Percentiles rank a stretch among this genome's conserved stretches.
Evolutionary conservation across 2,113 vertebrate species (phyloP).

Genomic region (Nyctereutes procyonoides): DNA sequence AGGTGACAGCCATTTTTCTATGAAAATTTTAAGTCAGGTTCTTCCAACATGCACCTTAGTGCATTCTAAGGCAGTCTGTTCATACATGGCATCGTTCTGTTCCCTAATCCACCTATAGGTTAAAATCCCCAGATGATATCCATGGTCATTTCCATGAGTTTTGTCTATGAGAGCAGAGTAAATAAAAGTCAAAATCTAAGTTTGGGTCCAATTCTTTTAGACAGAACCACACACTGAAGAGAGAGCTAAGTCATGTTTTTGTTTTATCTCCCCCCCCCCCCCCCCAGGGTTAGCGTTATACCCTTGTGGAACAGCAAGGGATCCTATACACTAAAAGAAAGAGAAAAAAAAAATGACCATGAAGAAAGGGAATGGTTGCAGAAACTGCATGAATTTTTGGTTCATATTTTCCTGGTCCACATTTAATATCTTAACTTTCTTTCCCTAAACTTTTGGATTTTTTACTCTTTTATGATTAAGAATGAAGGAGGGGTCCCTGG

Average conservation of each 20-base stretch:
- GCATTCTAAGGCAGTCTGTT: not conserved
- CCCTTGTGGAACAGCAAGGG: not conserved
- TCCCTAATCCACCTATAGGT: not conserved
- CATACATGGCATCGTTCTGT: not conserved
- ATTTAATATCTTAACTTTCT: not conserved
- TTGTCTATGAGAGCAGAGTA: not conserved
- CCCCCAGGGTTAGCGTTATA: not conserved
- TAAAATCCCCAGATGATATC: not conserved
- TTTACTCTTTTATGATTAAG: not conserved
- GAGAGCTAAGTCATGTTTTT: not conserved
- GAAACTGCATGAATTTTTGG: not conserved
- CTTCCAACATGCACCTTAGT: not conserved
- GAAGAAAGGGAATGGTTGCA: not conserved
- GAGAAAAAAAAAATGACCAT: too few relatives aligned
- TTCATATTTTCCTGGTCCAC: not conserved
- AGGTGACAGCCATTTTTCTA: not conserved
- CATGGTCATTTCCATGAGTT: not conserved
- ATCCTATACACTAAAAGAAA: not conserved
- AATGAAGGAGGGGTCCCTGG: not conserved
- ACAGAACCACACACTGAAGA: not conserved
- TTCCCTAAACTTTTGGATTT: not conserved
- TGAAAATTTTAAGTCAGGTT: not conserved
- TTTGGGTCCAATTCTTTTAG: not conserved
- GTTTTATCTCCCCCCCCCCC: not conserved
- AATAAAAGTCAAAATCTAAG: not conserved